Conservation (phyloP, 2,113 vertebrate species). For the Aegithalos caudatus region DNA sequence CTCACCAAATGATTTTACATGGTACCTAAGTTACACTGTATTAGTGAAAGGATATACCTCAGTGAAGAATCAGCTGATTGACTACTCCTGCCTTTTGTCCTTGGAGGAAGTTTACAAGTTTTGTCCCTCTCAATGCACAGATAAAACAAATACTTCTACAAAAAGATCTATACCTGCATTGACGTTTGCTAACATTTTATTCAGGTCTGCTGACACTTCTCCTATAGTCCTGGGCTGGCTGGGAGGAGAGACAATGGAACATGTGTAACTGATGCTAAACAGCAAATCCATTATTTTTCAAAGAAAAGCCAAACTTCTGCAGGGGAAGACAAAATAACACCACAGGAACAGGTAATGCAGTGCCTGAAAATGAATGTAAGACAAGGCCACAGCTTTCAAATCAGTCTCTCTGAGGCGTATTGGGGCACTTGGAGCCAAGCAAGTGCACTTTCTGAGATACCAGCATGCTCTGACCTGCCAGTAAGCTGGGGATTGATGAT, state of each 20-base stretch:
- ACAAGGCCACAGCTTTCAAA: neutral
- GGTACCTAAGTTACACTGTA: neutral
- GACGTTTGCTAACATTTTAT: neutral
- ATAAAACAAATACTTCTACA: neutral
- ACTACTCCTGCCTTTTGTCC: neutral
- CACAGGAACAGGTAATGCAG: neutral
- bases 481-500: no score
- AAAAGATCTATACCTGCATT: neutral
- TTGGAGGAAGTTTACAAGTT: neutral
- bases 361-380: neutral
- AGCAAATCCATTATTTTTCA: neutral
- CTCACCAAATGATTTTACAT: neutral
- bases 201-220: conserved; percentile 15
- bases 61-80: neutral
- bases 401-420: neutral
- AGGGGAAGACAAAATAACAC: neutral
- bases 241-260: conserved; percentile 19
- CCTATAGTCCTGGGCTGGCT: neutral
- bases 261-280: neutral
- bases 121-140: neutral
- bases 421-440: neutral
- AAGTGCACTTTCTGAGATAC: neutral
- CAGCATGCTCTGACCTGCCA: neutral
- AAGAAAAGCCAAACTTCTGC: neutral
- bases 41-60: neutral